Base-by-base conservation (phyloP, 37 sponge, comb jelly and placozoan genomes). In the Cliona cf. orientalis region DNA sequence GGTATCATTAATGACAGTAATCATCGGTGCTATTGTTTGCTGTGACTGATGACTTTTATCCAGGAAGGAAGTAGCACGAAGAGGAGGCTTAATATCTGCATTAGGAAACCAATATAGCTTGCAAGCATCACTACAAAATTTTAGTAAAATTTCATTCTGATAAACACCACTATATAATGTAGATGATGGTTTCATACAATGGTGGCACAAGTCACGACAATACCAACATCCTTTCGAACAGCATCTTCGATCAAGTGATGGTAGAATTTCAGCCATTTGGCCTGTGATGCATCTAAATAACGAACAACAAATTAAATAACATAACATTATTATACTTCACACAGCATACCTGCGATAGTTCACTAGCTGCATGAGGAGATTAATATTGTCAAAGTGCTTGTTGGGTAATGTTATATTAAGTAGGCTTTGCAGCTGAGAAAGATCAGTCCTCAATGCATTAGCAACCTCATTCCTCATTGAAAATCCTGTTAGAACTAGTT, bases 141-240 rank as follows among this genome's bases (percentile, higher is more conserved):
- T 61, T 61, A 61, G 62, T 17, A 23, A 31, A 5, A 6, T 61
- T 6, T 17, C 62, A 19, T 53, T 53, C 56, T 61, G 5, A 61
- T 5, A 12, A 17, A 61, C 62, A 61, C 62, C 62, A 61, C 62
- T 61, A 31, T 61, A 61, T 5, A 61, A 31, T 61, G 62, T 61
- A 31, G 5, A 19, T 5, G 14, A 19, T 61, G 71, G 44, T 25
- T 70, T 42, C 43, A 70, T 34, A 26, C 71, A 70, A 44, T 41
- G 42, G 42, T 70, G 71, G 39, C 71, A 70, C 43, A 70, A 38
- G 71, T 70, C 42, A 26, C 71, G 6, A 26, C 71, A 70, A 38
- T 70, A 70, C 71, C 71, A 70, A 70, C 71, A 70, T 40, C 71
- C 71, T 5, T 70, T 38, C n/a, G 44, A 14, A 40, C 19, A 42